Evolutionary conservation across 2,113 vertebrate genomes (phyloP).

Genomic region (Sturnus vulgaris): DNA sequence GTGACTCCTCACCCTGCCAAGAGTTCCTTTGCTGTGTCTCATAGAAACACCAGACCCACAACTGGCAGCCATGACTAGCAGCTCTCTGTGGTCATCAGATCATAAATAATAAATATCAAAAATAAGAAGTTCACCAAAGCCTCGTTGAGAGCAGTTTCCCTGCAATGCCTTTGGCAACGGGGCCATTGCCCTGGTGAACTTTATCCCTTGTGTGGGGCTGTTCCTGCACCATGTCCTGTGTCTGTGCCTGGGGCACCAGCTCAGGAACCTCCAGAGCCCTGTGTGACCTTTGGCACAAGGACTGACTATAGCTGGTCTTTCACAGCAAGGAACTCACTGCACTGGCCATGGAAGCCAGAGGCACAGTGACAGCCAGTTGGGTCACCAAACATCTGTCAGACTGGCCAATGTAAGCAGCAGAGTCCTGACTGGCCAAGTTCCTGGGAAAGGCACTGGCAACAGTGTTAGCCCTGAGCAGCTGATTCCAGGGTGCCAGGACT

Average conservation of each 20-base stretch:
- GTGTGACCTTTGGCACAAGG: fast-evolving
- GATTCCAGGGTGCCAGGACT: not conserved
- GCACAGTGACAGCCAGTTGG: not conserved
- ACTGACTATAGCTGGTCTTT: not conserved
- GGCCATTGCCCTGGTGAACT: not conserved
- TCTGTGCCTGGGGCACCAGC: not conserved
- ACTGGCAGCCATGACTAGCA: not conserved
- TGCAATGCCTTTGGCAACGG: fast-evolving
- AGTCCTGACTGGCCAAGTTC: fast-evolving
- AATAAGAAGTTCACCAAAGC: not conserved
- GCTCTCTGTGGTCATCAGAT: not conserved
- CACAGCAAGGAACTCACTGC: not conserved
- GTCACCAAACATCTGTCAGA: not conserved
- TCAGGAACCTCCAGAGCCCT: not conserved
- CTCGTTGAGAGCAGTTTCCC: not conserved
- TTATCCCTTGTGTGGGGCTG: not conserved
- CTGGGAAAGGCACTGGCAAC: not conserved
- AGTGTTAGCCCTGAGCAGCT: fast-evolving
- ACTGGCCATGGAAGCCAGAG: not conserved
- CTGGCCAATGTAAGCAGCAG: fast-evolving
- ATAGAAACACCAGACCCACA: not conserved
- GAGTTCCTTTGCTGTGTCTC: not conserved
- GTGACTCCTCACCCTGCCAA: not conserved
- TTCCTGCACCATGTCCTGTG: not conserved
- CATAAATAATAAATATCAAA: not conserved